Base-by-base conservation (phyloP, 2,113 vertebrate genomes). In the Morone chrysops region DNA sequence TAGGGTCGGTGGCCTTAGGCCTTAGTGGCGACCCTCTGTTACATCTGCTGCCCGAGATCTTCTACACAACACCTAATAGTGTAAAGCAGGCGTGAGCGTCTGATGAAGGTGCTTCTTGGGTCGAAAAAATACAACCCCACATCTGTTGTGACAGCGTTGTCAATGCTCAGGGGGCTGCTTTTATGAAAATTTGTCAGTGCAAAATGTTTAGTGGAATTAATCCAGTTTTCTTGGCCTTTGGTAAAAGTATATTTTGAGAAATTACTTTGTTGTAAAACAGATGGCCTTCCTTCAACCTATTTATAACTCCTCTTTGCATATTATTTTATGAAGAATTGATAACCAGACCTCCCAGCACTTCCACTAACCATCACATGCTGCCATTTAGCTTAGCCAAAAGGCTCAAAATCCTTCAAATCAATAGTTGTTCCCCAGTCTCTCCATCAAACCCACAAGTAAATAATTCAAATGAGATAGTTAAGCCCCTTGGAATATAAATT, bases 391-490 rank as follows among this genome's bases (percentile, higher is more conserved):
- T 80, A 84, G 87, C 93, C 85, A 90, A 91, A 92, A 89, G 93
- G 81, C 85, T 87, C 83, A 93, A 94, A 94, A 95, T 93, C 94
- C 93, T 78, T 68, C 67, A 79, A 80, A 94, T 95, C 95, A 91
- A 95, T 95, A 91, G 71, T 74, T 83, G 75, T 79, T 93, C 91
- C 89, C 80, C 22, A 77, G 92, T 92, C 92, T 83, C 89, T 90
- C 88, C 79, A 90, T 94, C 93, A 91, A 92, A 92, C 84, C 79
- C 81, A 87, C 78, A 71, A 90, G 92, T 94, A 94, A 95, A 92
- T 95, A 93, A 95, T 95, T 96, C 92, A 95, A 93, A 94, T 92
- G 83, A 93, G 88, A 94, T 70, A 87, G 90, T 93, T 91, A 92
- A 94, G 87, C 87, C 81, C 91, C 56, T 85, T 84, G 86, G 85